Evolutionary conservation across 2,888 invertebrate genomes (phyloP), one percentile per base, ranked within the genome.

Genomic region (Eupithecia centaureata): DNA sequence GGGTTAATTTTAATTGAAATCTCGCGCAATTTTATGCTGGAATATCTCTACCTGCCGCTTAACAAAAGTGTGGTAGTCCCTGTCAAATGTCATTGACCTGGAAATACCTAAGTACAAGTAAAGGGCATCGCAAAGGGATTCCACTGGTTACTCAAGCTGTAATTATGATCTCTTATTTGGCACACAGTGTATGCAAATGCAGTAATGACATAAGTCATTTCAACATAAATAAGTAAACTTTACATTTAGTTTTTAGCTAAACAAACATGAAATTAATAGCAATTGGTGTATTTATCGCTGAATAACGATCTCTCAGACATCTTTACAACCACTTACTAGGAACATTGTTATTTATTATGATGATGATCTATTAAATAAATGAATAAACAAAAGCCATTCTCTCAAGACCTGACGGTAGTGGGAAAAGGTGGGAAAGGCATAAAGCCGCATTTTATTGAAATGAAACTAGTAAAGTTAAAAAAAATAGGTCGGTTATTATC

Each of bases 91-190:
- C 70, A 70, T 61, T 70, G 70, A 66, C 66, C 70, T 57, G 66
- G 22, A 61, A 65, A 65, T 61, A 61, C 58, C 63, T 66, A 60
- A 22, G 47, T 47, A 47, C 22, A 30, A 30, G 54, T 52, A 64
- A 73, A 73, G 72, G 73, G 68, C 68, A 68, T 70, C 51, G 71
- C 69, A 57, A 71, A 74, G 71, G 73, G 70, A 73, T 70, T 73
- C 71, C 63, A 58, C 58, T 18, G 67, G 67, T 68, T 68, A 67
- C 70, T 63, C 65, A 65, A 72, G 61, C 66, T 62, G 71, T 75
- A 74, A 75, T 76, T 74, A 74, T 65, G 65, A 69, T 67, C 74
- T 73, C 68, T 60, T 70, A 73, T 74, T 68, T 72, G 68, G 64
- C 63, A n/a, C 70, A 58, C 62, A 72, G 71, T 60, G 33, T 13